These are phyloP conservation scores for Sceliomorpha sp. DNA, from an alignment of 2,888 invertebrate species.

Conservation along the genomic window DNA sequence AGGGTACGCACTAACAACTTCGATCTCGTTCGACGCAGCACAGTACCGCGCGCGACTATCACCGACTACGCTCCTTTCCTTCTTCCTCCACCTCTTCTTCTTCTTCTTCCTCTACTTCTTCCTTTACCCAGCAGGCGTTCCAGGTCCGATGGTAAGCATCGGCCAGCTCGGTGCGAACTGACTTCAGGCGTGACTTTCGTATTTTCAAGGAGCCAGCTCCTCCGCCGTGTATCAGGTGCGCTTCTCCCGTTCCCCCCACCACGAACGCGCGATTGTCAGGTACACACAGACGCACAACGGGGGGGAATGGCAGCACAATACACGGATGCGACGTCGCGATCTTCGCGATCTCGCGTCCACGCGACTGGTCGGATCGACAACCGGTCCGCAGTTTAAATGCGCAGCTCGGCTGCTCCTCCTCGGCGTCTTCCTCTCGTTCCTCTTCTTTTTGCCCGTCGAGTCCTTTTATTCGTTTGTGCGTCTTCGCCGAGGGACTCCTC, in stretches of 20 bases:
- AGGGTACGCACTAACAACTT: too few species aligned
- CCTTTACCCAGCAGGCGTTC: conserved; percentile 25
- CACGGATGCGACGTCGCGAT: conserved; percentile 33
- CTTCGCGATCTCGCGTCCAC: conserved; percentile 47
- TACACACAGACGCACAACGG: conserved; percentile 9
- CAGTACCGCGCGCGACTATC: too few species aligned
- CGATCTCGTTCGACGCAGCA: too few species aligned
- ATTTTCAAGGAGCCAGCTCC: conserved; percentile 62
- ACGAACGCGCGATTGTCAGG: conserved; percentile 27
- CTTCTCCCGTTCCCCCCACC: conserved; percentile 37
- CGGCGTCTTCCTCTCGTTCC: conserved; percentile 50
- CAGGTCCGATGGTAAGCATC: conserved; percentile 42
- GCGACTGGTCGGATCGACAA: conserved; percentile 49
- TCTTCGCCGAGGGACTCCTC: conserved; percentile 18
- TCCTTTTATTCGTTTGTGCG: conserved; percentile 52
- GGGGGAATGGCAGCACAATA: not conserved
- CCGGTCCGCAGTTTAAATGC: conserved; percentile 55
- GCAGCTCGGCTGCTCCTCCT: conserved; percentile 44
- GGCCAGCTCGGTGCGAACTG: conserved; percentile 60
- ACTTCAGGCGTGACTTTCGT: conserved; percentile 61
- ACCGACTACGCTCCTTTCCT: too few species aligned
- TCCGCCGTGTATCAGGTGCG: conserved; percentile 63
- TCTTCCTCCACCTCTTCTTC: too few species aligned
- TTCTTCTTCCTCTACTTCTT: too few species aligned
- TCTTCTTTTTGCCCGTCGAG: conserved; percentile 49